Conservation (phyloP, 2,888 invertebrate species). For the Dolomedes plantarius region DNA sequence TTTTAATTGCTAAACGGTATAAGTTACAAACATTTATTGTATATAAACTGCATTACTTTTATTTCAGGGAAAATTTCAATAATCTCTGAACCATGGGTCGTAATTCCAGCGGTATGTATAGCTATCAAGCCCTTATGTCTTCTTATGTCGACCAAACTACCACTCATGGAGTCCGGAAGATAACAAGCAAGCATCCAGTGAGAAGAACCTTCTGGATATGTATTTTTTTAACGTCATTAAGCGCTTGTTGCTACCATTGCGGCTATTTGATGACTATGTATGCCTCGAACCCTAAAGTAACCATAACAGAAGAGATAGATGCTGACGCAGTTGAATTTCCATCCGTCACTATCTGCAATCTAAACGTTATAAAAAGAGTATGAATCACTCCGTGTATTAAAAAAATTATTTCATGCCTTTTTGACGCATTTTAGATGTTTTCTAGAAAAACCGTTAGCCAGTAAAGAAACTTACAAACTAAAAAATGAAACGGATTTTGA, state of each 20-base stretch:
- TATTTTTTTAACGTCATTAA: conserved; percentile 41
- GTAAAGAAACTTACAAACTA: too few relatives aligned
- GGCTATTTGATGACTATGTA: conserved; percentile 43
- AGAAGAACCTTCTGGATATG: conserved; percentile 38
- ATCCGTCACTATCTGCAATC: conserved; percentile 57
- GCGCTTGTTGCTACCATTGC: conserved; percentile 60
- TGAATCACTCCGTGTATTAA: not conserved
- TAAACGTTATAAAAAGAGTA: conserved; percentile 65
- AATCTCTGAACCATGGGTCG: conserved; percentile 12
- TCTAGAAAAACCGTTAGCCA: too few relatives aligned
- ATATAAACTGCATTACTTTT: too few relatives aligned
- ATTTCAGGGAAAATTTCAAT: too few relatives aligned
- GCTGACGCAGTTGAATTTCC: conserved; percentile 45
- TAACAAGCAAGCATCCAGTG: conserved; percentile 22
- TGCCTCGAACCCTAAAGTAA: conserved; percentile 42
- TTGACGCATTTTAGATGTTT: too few relatives aligned
- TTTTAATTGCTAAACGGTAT: too few relatives aligned
- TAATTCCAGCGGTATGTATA: conserved; percentile 12
- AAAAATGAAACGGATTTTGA: too few relatives aligned
- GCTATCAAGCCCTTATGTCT: conserved; percentile 19
- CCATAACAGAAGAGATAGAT: conserved; percentile 64
- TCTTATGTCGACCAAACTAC: conserved; percentile 49
- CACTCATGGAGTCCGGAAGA: conserved; percentile 55
- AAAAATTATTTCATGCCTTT: too few relatives aligned
- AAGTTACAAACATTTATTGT: too few relatives aligned